These are phyloP conservation scores for Trisateles emortualis DNA, from an alignment of 2,888 invertebrate species.

Conservation along the genomic window DNA sequence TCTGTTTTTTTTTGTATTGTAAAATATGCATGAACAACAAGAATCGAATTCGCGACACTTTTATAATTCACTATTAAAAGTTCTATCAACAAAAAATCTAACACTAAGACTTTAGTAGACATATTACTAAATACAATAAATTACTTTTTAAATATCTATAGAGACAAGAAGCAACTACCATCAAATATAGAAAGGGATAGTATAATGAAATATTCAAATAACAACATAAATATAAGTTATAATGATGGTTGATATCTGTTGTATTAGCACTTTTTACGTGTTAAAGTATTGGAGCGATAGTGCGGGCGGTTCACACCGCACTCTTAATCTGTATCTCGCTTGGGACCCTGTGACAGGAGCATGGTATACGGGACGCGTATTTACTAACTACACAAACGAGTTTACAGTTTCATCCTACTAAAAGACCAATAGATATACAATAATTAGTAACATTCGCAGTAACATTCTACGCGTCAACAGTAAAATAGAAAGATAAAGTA, in stretches of 20 bases:
- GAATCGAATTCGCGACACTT: too few species aligned
- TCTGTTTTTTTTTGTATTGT: too few species aligned
- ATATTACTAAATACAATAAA: background rate
- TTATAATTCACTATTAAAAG: too few species aligned
- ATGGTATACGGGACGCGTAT: conserved; percentile 47
- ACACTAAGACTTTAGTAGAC: too few species aligned
- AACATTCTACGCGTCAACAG: too few species aligned
- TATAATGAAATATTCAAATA: conserved; percentile 30
- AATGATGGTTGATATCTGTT: conserved; percentile 43
- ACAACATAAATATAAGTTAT: conserved; percentile 26
- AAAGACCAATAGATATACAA: too few species aligned
- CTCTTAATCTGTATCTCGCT: conserved; percentile 58
- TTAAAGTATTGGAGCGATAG: conserved; percentile 55
- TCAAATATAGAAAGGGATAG: conserved; percentile 9
- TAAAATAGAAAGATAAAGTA: too few species aligned
- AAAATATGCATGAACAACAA: too few species aligned
- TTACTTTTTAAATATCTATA: background rate
- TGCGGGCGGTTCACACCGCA: conserved; percentile 54
- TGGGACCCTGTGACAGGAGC: conserved; percentile 59
- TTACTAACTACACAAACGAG: conserved; percentile 25
- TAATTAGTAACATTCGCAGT: too few species aligned
- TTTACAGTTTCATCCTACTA: too few species aligned
- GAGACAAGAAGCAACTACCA: conserved; percentile 13
- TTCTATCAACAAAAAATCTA: too few species aligned
- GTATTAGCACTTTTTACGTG: conserved; percentile 57